A percentile compares a stretch with the other conserved stretches of the same genome.
These are phyloP conservation scores for Anguilla pacifica DNA, from an alignment of 2,797 vertebrate genomes.

Conservation along the genomic window DNA sequence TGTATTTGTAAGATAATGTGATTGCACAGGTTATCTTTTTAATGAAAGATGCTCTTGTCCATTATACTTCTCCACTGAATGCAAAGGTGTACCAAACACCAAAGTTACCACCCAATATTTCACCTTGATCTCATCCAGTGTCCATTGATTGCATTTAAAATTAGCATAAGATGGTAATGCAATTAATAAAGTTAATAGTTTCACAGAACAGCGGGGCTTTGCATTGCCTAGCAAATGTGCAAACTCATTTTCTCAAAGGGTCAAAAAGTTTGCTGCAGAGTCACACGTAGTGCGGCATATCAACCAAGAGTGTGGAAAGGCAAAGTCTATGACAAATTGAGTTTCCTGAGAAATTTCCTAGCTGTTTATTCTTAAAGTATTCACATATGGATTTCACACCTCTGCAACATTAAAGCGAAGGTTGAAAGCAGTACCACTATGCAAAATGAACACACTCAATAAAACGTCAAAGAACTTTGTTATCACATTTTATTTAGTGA, in stretches of 20 bases:
- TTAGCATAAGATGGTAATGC: background rate
- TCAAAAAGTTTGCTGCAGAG: background rate
- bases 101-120: background rate
- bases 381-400: background rate
- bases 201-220: background rate
- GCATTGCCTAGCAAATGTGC: background rate
- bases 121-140: background rate
- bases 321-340: background rate
- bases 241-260: background rate
- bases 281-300: background rate
- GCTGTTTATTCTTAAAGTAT: background rate
- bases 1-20: background rate
- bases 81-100: background rate
- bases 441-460: background rate
- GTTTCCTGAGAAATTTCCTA: background rate
- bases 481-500: background rate
- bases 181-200: too few species aligned
- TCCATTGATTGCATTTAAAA: background rate
- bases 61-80: background rate
- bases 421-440: background rate
- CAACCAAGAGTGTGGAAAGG: background rate
- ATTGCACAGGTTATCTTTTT: background rate
- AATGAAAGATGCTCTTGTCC: background rate
- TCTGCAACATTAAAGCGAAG: background rate
- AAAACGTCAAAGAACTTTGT: background rate